Percentiles rank a stretch among this genome's conserved stretches.
Evolutionary conservation across 2,888 invertebrate genomes (phyloP).

Genomic region (Lycia hirtaria): DNA sequence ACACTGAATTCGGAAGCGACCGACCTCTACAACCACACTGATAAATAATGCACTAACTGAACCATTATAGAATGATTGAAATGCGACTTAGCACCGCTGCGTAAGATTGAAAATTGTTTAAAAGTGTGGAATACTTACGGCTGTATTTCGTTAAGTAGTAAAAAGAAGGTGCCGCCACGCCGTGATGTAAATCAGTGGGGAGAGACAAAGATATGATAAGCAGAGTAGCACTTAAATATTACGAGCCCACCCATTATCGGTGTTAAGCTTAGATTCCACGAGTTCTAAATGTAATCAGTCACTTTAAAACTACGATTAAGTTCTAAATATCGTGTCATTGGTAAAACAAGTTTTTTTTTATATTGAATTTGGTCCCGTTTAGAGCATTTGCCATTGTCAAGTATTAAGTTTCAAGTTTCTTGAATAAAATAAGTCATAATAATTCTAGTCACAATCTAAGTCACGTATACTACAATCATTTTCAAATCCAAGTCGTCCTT

Average conservation of each 20-base stretch:
- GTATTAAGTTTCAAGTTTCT: no score
- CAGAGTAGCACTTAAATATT: slow-evolving; percentile 30
- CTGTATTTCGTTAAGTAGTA: slow-evolving; percentile 1
- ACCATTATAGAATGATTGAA: slow-evolving; percentile 6
- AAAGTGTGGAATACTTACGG: neutral
- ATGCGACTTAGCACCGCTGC: slow-evolving; percentile 8
- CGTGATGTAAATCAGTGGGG: slow-evolving; percentile 29
- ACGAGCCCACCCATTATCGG: slow-evolving; percentile 16
- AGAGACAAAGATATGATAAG: slow-evolving; percentile 36
- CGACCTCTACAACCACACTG: slow-evolving; percentile 26
- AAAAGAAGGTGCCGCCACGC: slow-evolving; percentile 24
- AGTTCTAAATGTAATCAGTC: neutral
- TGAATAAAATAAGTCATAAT: no score
- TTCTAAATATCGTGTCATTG: no score
- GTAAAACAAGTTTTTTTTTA: no score
- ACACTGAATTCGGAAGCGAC: slow-evolving; percentile 24
- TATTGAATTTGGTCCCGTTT: no score
- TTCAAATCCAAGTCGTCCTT: no score
- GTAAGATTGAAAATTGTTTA: slow-evolving; percentile 23
- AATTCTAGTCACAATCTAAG: no score
- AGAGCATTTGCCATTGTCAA: no score
- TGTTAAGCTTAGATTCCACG: slow-evolving; percentile 9
- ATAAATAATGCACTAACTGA: slow-evolving; percentile 17
- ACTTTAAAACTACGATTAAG: neutral
- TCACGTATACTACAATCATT: no score